Conservation (phyloP, 2,797 vertebrate genomes). For the Sitta carolinensis region DNA sequence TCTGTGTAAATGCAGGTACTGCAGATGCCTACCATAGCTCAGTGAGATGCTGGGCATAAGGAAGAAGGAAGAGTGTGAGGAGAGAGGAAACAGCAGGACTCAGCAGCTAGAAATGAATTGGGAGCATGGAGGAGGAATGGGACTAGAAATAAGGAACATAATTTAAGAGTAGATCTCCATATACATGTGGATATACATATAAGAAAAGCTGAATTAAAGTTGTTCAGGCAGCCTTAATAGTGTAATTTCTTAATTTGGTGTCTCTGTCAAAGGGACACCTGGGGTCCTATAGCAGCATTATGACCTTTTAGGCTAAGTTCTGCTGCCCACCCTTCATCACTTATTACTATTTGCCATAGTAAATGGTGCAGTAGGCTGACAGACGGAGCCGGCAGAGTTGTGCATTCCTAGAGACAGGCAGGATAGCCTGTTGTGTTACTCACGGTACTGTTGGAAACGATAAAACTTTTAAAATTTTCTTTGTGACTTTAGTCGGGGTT, state of each 20-base stretch:
- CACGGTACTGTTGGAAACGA: background rate
- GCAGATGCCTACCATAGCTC: conserved; percentile 19
- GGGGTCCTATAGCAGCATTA: background rate
- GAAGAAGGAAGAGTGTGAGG: background rate
- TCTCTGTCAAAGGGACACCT: background rate
- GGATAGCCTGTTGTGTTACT: background rate
- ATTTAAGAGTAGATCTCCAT: background rate
- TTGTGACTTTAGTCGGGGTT: rapidly evolving
- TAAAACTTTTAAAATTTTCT: background rate
- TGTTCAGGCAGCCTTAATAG: background rate
- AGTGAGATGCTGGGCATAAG: conserved; percentile 12
- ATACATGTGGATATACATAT: no score
- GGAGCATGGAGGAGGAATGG: background rate
- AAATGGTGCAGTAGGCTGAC: background rate
- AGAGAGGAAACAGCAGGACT: background rate
- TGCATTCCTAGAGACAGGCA: background rate
- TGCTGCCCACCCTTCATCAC: rapidly evolving
- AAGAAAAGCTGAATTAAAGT: background rate
- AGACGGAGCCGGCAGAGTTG: background rate
- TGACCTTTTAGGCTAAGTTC: background rate
- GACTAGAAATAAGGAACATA: background rate
- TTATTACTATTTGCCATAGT: background rate
- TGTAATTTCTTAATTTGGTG: background rate
- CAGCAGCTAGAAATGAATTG: background rate
- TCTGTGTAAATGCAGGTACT: conserved; percentile 22